Conservation (phyloP, 2,797 vertebrate genomes). For the Triplophysa yarkandensis region DNA sequence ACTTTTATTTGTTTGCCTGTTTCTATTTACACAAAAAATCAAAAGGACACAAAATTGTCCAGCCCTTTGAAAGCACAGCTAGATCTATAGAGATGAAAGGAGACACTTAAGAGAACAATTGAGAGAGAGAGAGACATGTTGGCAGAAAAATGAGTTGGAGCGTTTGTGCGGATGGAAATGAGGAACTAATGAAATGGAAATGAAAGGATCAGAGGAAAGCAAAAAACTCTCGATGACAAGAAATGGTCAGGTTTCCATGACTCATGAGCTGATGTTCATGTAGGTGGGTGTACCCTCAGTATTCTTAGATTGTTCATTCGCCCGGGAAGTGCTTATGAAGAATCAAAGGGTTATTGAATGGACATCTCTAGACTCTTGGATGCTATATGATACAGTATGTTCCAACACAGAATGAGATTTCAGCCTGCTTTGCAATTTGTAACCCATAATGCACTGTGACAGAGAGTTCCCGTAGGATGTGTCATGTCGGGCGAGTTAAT, state of each 20-base stretch:
- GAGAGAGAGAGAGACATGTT: slow-evolving; percentile 36
- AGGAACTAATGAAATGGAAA: slow-evolving; percentile 51
- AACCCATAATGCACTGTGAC: slow-evolving; percentile 39
- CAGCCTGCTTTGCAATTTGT: slow-evolving; percentile 35
- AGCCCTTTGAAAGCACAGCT: slow-evolving; percentile 35
- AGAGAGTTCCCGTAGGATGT: slow-evolving; percentile 32
- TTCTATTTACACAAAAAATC: slow-evolving; percentile 35
- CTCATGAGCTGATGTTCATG: slow-evolving; percentile 15
- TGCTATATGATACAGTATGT: slow-evolving; percentile 28
- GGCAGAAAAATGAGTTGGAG: slow-evolving; percentile 14
- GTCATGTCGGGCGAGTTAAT: slow-evolving; percentile 24
- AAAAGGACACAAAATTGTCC: slow-evolving; percentile 45
- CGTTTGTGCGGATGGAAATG: slow-evolving; percentile 60
- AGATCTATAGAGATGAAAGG: slow-evolving; percentile 51
- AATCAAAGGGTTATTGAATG: neutral
- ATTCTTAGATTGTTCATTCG: neutral
- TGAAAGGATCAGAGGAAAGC: slow-evolving; percentile 42
- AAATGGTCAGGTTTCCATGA: slow-evolving; percentile 43
- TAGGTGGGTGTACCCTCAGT: neutral
- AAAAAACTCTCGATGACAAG: slow-evolving; percentile 15
- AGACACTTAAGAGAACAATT: slow-evolving; percentile 50
- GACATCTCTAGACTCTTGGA: neutral
- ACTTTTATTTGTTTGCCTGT: slow-evolving; percentile 36
- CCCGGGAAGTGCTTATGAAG: neutral
- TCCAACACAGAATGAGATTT: slow-evolving; percentile 40